Evolutionary conservation across 2,888 invertebrate genomes (phyloP).

Genomic region (Exephanes ischioxanthus): DNA sequence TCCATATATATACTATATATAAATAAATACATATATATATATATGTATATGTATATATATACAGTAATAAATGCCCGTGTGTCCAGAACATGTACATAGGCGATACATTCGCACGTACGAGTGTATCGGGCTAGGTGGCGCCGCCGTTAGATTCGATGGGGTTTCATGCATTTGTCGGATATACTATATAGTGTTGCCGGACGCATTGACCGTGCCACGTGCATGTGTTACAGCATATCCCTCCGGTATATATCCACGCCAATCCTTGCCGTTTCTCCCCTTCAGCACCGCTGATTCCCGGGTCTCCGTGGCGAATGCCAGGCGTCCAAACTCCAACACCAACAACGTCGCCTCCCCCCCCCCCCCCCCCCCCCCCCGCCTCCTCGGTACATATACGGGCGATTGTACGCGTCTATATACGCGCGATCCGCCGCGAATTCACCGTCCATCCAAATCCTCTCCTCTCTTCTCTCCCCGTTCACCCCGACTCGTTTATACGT

Average conservation of each 20-base stretch:
- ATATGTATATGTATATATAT: not conserved
- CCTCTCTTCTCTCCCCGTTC: conserved; percentile 61
- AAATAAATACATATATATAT: not conserved
- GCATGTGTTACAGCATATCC: conserved; percentile 82
- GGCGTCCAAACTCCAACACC: conserved; percentile 64
- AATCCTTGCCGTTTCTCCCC: conserved; percentile 60
- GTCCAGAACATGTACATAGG: conserved; percentile 7
- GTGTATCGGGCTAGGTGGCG: conserved; percentile 23
- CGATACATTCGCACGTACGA: conserved; percentile 3
- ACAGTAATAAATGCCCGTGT: conserved; percentile 11
- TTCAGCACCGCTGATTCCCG: conserved; percentile 30
- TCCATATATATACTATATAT: conserved; percentile 4
- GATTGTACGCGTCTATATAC: conserved; percentile 32
- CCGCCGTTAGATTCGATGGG: conserved; percentile 62
- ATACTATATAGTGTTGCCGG: conserved; percentile 66
- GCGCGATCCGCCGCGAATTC: conserved; percentile 59
- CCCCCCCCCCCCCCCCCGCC: conserved; percentile 19
- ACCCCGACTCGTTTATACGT: conserved; percentile 77
- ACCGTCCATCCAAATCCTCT: conserved; percentile 65
- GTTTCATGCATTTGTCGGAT: conserved; percentile 81
- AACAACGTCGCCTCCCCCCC: conserved; percentile 29
- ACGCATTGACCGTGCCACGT: conserved; percentile 83
- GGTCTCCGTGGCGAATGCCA: conserved; percentile 59
- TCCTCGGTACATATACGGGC: conserved; percentile 24
- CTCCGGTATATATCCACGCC: conserved; percentile 66